These are phyloP conservation scores for Phylloscopus trochilus DNA, from an alignment of 2,113 vertebrate genomes.

Conservation along the genomic window DNA sequence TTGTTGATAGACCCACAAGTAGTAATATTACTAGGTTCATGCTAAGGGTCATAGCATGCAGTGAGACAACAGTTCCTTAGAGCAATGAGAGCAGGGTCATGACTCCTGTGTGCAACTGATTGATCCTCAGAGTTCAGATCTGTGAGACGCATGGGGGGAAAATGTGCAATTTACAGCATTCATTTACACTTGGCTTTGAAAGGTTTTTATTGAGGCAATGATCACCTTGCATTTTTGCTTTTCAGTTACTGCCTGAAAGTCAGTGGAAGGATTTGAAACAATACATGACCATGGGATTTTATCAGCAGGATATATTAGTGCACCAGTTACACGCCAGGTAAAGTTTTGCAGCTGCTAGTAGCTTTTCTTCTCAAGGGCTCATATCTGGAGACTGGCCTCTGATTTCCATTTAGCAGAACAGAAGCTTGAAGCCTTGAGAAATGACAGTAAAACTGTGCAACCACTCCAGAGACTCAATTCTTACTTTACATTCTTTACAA, in stretches of 20 bases:
- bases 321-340: neutral
- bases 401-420: neutral
- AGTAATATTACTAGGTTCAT: conserved; percentile 49
- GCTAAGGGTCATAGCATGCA: conserved; percentile 12
- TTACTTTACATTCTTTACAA: neutral
- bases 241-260: neutral
- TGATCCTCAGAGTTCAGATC: conserved; percentile 30
- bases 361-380: neutral
- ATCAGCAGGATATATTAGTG: neutral
- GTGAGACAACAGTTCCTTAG: conserved; percentile 46
- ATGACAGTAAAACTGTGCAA: neutral
- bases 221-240: conserved; percentile 5
- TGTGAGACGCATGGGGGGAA: neutral
- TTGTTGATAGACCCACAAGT: conserved; percentile 33
- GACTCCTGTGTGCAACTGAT: conserved; percentile 18
- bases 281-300: neutral
- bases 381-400: neutral
- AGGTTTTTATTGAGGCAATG: conserved; percentile 4
- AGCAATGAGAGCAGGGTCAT: conserved; percentile 24
- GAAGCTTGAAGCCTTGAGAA: neutral
- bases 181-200: neutral
- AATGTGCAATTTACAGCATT: neutral
- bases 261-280: neutral
- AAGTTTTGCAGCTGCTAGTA: neutral
- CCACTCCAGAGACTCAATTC: neutral